Evolutionary conservation across 2,888 invertebrate genomes (phyloP).

Genomic region (Lepidocyrtinus sp.): DNA sequence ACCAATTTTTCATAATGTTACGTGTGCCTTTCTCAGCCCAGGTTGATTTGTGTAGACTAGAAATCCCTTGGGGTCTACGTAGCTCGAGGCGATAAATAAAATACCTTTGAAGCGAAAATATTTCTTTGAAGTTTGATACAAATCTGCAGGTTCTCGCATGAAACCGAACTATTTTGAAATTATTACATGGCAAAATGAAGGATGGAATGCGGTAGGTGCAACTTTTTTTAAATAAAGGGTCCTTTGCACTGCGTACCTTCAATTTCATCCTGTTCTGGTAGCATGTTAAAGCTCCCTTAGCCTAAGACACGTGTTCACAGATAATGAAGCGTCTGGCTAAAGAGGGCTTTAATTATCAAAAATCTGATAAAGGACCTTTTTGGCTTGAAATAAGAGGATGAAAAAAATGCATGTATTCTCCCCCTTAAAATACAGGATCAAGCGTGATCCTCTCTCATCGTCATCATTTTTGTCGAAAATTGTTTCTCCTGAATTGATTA

Average conservation of each 20-base stretch:
- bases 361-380: conserved; percentile 29
- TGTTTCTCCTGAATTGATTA: conserved; percentile 55
- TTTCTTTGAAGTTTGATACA: not conserved
- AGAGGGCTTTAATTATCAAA: conserved; percentile 55
- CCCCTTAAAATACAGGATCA: conserved; percentile 1
- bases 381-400: not conserved
- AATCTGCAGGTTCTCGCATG: not conserved
- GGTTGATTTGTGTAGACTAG: not conserved
- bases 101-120: not conserved
- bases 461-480: conserved; percentile 29
- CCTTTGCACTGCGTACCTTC: not conserved
- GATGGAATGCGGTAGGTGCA: conserved; percentile 61
- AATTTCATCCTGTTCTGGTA: not conserved
- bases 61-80: conserved; percentile 15
- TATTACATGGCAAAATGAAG: conserved; percentile 29
- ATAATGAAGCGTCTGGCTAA: conserved; percentile 57
- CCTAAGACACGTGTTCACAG: conserved; percentile 52
- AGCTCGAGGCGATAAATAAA: not conserved
- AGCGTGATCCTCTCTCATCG: no score
- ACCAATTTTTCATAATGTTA: not conserved
- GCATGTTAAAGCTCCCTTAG: not conserved
- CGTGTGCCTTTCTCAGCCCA: no score
- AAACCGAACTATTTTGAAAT: conserved; percentile 50
- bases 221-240: conserved; percentile 33
- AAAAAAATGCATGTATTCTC: not conserved